phyloP scores from a whole-genome alignment of 2,797 vertebrate species.

The Distichodus sexfasciatus region DNA sequence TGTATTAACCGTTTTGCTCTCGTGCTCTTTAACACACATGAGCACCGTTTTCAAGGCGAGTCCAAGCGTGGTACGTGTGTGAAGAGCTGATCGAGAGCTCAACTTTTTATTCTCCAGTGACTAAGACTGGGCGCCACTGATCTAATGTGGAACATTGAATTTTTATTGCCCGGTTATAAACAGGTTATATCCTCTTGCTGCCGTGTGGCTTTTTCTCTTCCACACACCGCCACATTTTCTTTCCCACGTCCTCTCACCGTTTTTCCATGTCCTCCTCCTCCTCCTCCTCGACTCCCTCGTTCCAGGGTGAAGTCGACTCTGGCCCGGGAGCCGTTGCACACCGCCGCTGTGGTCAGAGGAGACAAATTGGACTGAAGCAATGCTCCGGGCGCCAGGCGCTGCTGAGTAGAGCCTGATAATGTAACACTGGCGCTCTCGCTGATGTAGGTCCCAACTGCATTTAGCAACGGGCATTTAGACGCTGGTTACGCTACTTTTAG shows the following conservation, averaged over 20 bases:
- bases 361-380: conserved; percentile 67
- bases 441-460: no score
- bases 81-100: no score
- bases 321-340: conserved; percentile 56
- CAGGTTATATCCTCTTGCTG: not conserved
- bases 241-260: not conserved
- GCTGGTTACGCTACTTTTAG: not conserved
- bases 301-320: conserved; percentile 19
- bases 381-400: conserved; percentile 61
- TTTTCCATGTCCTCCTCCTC: not conserved
- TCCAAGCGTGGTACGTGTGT: no score
- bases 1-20: no score
- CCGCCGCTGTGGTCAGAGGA: conserved; percentile 63
- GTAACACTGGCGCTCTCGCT: conserved; percentile 48
- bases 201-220: not conserved
- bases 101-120: no score
- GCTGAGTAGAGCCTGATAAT: conserved; percentile 63
- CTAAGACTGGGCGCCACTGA: no score
- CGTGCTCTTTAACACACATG: no score
- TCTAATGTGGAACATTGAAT: no score
- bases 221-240: not conserved
- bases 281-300: not conserved
- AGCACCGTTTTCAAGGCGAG: no score
- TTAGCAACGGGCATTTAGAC: no score
- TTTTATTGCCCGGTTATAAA: no score